phyloP scores from a whole-genome alignment of 1,140 invertebrate species.

The Drosophila tropicalis region DNA sequence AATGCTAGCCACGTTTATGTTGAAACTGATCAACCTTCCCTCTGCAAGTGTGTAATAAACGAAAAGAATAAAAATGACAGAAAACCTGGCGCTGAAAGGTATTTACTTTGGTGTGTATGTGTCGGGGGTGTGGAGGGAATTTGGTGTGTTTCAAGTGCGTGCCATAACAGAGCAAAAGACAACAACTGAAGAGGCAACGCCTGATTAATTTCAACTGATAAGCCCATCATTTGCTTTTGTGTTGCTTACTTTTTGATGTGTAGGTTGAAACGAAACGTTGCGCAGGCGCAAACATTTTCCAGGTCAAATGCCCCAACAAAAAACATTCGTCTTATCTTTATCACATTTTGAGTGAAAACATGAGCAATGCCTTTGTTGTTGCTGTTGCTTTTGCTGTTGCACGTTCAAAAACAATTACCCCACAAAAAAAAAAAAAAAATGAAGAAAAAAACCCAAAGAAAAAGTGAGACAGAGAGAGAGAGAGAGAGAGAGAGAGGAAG shows the following conservation, averaged over 20 bases:
- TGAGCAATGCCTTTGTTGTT: slow-evolving; percentile 44
- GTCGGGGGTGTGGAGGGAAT: not conserved
- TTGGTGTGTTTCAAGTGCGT: slow-evolving; percentile 48
- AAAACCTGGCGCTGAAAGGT: slow-evolving; percentile 62
- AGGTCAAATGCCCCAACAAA: slow-evolving; percentile 68
- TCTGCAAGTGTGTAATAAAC: too few relatives aligned
- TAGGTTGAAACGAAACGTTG: slow-evolving; percentile 66
- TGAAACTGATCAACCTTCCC: too few relatives aligned
- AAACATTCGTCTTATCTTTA: slow-evolving; percentile 72
- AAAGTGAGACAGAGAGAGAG: not conserved
- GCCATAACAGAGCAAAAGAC: slow-evolving; percentile 28
- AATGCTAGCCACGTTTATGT: too few relatives aligned
- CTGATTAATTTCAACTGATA: slow-evolving; percentile 80
- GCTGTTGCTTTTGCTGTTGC: slow-evolving; percentile 34
- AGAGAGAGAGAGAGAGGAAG: slow-evolving; percentile 26
- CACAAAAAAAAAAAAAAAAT: slow-evolving; percentile 32
- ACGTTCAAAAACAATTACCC: slow-evolving; percentile 74
- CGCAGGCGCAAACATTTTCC: slow-evolving; percentile 75
- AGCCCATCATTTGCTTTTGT: slow-evolving; percentile 75
- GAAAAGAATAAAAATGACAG: slow-evolving; percentile 38
- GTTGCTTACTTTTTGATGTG: slow-evolving; percentile 47
- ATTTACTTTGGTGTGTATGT: slow-evolving; percentile 3
- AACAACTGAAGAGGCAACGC: slow-evolving; percentile 58
- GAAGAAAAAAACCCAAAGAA: not conserved
- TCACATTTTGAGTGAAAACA: slow-evolving; percentile 72